Percentiles rank a stretch among this genome's conserved stretches.
Conservation (phyloP, 2,888 invertebrate genomes). For the Spatulosminthurus flaviceps region DNA sequence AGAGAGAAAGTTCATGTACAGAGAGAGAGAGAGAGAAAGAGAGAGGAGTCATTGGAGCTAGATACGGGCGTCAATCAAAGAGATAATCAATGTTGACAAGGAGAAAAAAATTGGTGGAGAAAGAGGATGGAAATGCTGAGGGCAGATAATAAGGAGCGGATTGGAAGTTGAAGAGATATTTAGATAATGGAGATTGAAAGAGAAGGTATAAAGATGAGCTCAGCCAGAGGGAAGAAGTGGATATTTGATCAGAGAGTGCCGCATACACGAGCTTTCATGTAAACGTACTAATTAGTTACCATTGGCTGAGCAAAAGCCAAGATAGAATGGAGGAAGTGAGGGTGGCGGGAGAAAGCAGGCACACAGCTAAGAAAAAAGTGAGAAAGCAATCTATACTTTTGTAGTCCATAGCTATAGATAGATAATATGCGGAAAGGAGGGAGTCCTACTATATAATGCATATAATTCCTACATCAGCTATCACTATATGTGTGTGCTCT, state of each 20-base stretch:
- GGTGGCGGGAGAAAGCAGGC: neutral
- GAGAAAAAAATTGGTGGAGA: too few species aligned
- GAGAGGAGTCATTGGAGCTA: too few species aligned
- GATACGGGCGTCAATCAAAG: too few species aligned
- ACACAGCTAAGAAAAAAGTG: constrained; percentile 19
- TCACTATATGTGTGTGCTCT: too few species aligned
- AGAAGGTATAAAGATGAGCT: neutral
- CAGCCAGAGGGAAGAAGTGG: neutral
- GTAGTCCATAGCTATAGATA: too few species aligned
- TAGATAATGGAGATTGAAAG: neutral
- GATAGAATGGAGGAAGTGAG: neutral
- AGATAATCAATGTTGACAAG: too few species aligned
- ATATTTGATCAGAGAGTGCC: constrained; percentile 29
- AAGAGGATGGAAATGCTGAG: too few species aligned
- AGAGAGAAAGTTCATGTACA: too few species aligned
- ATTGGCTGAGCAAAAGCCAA: constrained; percentile 44
- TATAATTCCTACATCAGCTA: too few species aligned
- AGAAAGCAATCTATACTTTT: constrained; percentile 1
- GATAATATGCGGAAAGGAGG: too few species aligned
- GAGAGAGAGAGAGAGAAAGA: too few species aligned
- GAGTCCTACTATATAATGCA: too few species aligned
- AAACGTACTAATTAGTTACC: constrained; percentile 48
- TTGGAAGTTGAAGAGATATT: neutral
- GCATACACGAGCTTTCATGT: constrained; percentile 20
- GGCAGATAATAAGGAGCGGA: neutral